Evolutionary conservation across 1,140 invertebrate species (phyloP).

Genomic region (Laupala kohalensis): DNA sequence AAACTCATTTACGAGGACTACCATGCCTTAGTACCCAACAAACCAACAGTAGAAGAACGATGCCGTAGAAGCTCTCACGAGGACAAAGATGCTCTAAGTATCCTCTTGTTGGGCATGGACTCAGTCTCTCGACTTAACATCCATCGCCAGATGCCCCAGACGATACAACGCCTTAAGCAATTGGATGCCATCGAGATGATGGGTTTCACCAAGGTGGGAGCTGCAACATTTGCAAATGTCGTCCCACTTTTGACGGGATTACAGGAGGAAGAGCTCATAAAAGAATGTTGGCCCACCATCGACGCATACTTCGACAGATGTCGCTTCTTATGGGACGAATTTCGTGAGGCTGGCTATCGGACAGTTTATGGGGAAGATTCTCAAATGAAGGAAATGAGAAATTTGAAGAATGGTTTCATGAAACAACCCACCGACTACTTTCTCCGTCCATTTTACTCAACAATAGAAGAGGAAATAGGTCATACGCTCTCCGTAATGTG

Average conservation of each 20-base stretch:
- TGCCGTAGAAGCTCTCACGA: constrained; percentile 20
- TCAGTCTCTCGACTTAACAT: constrained; percentile 76
- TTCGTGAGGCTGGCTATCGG: constrained; percentile 32
- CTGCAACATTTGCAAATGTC: constrained; percentile 74
- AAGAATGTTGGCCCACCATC: constrained; percentile 38
- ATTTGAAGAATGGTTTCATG: constrained; percentile 37
- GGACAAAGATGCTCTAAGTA: constrained; percentile 32
- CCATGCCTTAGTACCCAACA: constrained; percentile 44
- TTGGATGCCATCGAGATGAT: constrained; percentile 47
- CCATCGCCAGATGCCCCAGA: constrained; percentile 64
- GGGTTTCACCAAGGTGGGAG: constrained; percentile 73
- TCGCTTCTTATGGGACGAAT: constrained; percentile 42
- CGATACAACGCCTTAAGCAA: constrained; percentile 37
- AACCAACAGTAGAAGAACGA: constrained; percentile 27
- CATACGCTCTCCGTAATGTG: constrained; percentile 34
- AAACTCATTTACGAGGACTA: constrained; percentile 47
- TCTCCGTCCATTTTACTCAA: constrained; percentile 32
- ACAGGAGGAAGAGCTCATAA: constrained; percentile 41
- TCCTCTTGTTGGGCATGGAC: constrained; percentile 73
- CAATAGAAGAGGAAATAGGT: constrained; percentile 32
- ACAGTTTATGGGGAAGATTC: constrained; percentile 43
- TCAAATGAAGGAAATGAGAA: constrained; percentile 41
- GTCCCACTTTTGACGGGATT: constrained; percentile 56
- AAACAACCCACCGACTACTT: constrained; percentile 44
- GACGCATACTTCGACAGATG: constrained; percentile 41